Conservation (phyloP, 1,140 invertebrate species). For the Pseudomyrmex dendroicus region DNA sequence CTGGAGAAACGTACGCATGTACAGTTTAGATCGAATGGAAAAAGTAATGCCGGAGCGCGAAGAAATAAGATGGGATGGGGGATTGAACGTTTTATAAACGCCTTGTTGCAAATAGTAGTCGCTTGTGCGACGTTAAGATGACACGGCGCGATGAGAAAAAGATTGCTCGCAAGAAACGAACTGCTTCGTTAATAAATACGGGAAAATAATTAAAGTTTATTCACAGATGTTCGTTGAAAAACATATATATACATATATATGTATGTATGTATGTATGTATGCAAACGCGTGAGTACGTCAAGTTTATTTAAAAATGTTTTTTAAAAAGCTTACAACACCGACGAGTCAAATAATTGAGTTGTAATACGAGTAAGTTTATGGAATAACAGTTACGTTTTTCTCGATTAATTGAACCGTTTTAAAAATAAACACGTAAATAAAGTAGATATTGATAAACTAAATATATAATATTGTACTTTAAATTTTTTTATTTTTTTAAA, state of each 20-base stretch:
- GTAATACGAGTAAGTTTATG: not conserved
- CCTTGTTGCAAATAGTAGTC: conserved; percentile 9
- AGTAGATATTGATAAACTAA: too few relatives aligned
- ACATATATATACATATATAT: too few relatives aligned
- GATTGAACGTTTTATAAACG: conserved; percentile 12
- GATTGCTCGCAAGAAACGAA: conserved; percentile 17
- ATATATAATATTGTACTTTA: too few relatives aligned
- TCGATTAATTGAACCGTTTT: too few relatives aligned
- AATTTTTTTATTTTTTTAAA: too few relatives aligned
- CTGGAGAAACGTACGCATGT: conserved; percentile 24
- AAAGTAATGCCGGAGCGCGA: conserved; percentile 18
- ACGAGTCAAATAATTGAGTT: conserved; percentile 7
- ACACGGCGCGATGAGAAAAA: conserved; percentile 30
- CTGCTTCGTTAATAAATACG: conserved; percentile 25
- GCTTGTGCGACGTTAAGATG: not conserved
- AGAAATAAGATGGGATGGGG: not conserved
- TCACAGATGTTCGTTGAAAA: not conserved
- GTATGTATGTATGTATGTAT: too few relatives aligned
- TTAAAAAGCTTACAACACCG: too few relatives aligned
- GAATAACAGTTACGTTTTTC: not conserved
- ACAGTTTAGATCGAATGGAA: conserved; percentile 48
- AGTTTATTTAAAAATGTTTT: not conserved
- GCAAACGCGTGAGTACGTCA: not conserved
- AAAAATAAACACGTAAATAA: too few relatives aligned
- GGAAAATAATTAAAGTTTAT: conserved; percentile 20